Base-by-base conservation (phyloP, 1,140 invertebrate species). In the Drosophila teissieri region DNA sequence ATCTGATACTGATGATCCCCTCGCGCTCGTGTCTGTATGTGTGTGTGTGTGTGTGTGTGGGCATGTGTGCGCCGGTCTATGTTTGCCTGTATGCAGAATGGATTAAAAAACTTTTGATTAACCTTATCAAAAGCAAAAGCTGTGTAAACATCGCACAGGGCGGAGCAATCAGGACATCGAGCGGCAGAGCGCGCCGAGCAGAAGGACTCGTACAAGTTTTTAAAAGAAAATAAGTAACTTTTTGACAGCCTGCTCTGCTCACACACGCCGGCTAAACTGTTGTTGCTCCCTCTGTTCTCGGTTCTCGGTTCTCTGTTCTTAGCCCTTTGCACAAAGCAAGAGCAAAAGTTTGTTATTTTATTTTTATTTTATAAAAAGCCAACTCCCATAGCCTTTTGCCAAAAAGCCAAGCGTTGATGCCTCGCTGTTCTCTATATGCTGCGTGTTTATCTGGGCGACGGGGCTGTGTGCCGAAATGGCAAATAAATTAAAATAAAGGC, bases 101-200 rank as follows among this genome's bases (percentile, higher is more conserved):
- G 88, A 91, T 91, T 91, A 91, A 91, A 91, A 91, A 78, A 84
- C 89, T 89, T 91, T 91, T 91, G 84, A 91, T 91, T 91, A 91
- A 91, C 89, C 88, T 91, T 91, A 91, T 91, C 89, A 91, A 91
- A 91, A 84, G 76, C 84, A 84, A 89, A 89, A 78, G 83, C 72
- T 83, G 76, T 82, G 86, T 89, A 88, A 89, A 91, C 82, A 91
- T 68, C 76, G 56, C 61, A 88, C 52, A 85, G 73, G 74, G 67
- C 79, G 51, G 62, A 73, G 83, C 83, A 86, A 86, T 86, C 83
- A 86, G 76, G 64, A 72, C 64, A 60, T 49, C 37, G 42, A 42
- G 31, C 31, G 31, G 31, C 31, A 31, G 31, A 10, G 40, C 34
- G 42, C 15, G 34, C 11, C 70, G 65, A 44, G 73, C 75, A 67